A percentile compares a stretch with the other conserved stretches of the same genome.
phyloP scores from a whole-genome alignment of 2,113 vertebrate genomes.

The Corythaixoides concolor region DNA sequence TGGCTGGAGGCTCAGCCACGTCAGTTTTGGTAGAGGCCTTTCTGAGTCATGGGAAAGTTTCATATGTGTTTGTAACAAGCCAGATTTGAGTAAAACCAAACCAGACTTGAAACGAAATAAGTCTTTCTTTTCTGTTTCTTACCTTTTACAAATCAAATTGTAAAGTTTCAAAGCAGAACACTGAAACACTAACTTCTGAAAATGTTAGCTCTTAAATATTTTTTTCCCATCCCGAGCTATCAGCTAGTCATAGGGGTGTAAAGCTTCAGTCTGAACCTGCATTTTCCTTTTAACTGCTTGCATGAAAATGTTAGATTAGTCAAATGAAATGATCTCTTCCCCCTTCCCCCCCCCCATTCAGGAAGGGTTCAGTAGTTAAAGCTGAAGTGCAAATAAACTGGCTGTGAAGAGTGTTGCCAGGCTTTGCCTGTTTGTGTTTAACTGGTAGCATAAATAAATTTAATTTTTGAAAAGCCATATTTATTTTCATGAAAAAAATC shows the following conservation, averaged over 20 bases:
- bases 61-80: not conserved
- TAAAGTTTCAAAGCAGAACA: not conserved
- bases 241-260: not conserved
- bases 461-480: not conserved
- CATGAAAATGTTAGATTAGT: not conserved
- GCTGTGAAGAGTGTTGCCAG: not conserved
- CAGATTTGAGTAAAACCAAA: not conserved
- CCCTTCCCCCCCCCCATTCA: fast-evolving
- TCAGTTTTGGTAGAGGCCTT: not conserved
- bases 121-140: not conserved
- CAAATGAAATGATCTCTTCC: not conserved
- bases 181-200: not conserved
- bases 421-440: not conserved
- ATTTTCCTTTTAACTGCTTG: not conserved
- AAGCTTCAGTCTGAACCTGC: not conserved
- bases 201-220: not conserved
- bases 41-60: not conserved
- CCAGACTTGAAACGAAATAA: not conserved
- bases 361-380: not conserved
- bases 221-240: not conserved
- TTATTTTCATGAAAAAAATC: not conserved
- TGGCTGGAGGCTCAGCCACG: not conserved
- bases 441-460: not conserved
- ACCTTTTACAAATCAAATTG: not conserved
- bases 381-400: not conserved